Evolutionary conservation across 2,797 vertebrate species (phyloP).

Genomic region (Gymnoscopelus microlampas): DNA sequence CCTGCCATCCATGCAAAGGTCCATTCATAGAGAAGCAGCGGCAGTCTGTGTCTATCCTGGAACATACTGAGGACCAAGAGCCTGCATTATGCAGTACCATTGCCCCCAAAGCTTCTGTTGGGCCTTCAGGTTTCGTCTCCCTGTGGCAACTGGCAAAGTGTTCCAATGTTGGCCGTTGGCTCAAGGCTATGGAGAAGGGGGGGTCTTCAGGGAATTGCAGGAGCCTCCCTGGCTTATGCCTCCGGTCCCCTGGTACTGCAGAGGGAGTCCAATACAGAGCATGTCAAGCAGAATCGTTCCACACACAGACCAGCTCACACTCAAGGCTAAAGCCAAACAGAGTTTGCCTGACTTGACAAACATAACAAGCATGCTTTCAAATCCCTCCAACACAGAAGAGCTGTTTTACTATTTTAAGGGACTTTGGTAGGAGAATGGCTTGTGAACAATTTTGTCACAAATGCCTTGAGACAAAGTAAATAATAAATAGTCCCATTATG

Average conservation of each 20-base stretch:
- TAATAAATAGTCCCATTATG: constrained; percentile 28
- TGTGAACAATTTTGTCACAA: constrained; percentile 43
- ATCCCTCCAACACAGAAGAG: constrained; percentile 7
- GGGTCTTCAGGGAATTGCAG: constrained; percentile 83
- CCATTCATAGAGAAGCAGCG: constrained; percentile 36
- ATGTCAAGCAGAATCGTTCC: not conserved
- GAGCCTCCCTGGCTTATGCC: constrained; percentile 82
- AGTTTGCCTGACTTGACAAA: not conserved
- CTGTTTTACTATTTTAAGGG: constrained; percentile 29
- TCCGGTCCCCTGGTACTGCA: constrained; percentile 76
- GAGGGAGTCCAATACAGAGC: constrained; percentile 31
- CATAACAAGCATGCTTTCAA: constrained; percentile 18
- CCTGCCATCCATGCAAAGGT: constrained; percentile 70
- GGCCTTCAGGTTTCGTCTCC: constrained; percentile 14
- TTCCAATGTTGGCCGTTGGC: constrained; percentile 35
- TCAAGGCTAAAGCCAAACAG: constrained; percentile 8
- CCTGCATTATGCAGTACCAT: constrained; percentile 30
- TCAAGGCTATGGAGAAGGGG: constrained; percentile 78
- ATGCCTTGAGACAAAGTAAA: constrained; percentile 40
- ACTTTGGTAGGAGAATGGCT: constrained; percentile 1
- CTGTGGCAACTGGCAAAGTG: constrained; percentile 19
- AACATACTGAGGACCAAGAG: constrained; percentile 27
- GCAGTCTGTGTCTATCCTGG: constrained; percentile 48
- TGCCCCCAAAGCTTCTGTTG: constrained; percentile 35
- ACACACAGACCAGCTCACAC: not conserved